Evolutionary conservation across 2,888 invertebrate species (phyloP).

Genomic region (Drosophila borborema): DNA sequence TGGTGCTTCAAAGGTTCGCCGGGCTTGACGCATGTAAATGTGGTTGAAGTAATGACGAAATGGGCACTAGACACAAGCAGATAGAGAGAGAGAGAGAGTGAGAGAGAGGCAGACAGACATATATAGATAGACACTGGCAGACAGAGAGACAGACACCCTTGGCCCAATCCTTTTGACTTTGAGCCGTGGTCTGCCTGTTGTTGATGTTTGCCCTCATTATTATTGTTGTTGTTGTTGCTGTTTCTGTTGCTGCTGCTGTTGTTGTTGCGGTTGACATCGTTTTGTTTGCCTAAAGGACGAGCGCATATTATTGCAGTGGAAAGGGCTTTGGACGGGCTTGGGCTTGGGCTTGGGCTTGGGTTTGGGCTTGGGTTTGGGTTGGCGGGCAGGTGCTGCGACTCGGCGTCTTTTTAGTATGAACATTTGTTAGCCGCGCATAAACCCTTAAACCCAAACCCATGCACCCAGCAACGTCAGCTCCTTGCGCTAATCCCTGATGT

Average conservation of each 20-base stretch:
- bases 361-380: not conserved
- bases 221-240: slow-evolving; percentile 73
- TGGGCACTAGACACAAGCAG: slow-evolving; percentile 72
- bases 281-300: slow-evolving; percentile 76
- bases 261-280: slow-evolving; percentile 80
- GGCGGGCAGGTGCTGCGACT: slow-evolving; percentile 41
- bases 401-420: slow-evolving; percentile 35
- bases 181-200: slow-evolving; percentile 64
- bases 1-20: slow-evolving; percentile 70
- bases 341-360: not conserved
- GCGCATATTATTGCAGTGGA: slow-evolving; percentile 31
- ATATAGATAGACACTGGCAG: not conserved
- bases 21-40: slow-evolving; percentile 83
- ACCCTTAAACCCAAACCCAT: slow-evolving; percentile 72
- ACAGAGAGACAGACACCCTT: slow-evolving; percentile 22
- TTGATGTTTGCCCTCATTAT: slow-evolving; percentile 81
- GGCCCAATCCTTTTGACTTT: slow-evolving; percentile 65
- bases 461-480: slow-evolving; percentile 37
- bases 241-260: slow-evolving; percentile 64
- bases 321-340: not conserved
- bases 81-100: not conserved
- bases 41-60: slow-evolving; percentile 84
- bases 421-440: slow-evolving; percentile 79
- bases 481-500: slow-evolving; percentile 84
- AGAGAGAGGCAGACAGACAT: slow-evolving; percentile 1